phyloP scores from a whole-genome alignment of 2,113 vertebrate species.

The Dasyurus viverrinus region DNA sequence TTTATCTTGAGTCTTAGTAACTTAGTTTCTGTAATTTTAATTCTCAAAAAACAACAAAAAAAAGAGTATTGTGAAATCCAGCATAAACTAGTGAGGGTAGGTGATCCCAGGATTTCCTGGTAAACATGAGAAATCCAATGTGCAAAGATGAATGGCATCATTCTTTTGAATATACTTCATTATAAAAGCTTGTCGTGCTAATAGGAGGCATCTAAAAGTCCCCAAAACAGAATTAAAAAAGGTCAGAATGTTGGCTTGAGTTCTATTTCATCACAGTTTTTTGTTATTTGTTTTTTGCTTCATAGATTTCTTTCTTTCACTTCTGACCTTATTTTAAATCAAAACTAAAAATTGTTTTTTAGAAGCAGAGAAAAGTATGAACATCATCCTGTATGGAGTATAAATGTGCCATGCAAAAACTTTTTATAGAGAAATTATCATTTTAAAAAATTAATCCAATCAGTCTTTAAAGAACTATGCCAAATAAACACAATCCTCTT shows the following conservation, averaged over 20 bases:
- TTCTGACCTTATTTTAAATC: neutral
- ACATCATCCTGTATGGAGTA: conserved; percentile 31
- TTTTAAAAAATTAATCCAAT: conserved; percentile 51
- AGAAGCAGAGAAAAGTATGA: conserved; percentile 35
- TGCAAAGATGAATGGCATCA: conserved; percentile 25
- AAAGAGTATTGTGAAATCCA: neutral
- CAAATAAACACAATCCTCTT: conserved; percentile 56
- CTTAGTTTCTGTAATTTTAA: neutral
- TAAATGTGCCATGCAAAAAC: conserved; percentile 38
- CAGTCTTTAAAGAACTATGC: conserved; percentile 71
- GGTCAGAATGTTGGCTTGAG: conserved; percentile 1
- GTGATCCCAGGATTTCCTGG: conserved; percentile 41
- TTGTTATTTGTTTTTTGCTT: neutral
- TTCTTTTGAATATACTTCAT: conserved; percentile 30
- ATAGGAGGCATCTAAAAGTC: neutral
- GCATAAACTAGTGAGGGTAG: conserved; percentile 25
- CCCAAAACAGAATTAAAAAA: neutral
- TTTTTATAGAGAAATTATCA: conserved; percentile 67
- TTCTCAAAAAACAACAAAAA: neutral
- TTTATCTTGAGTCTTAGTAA: conserved; percentile 39
- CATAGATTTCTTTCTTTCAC: neutral
- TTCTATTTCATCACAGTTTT: conserved; percentile 27
- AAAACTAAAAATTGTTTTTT: conserved; percentile 35
- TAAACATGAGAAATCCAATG: conserved; percentile 6
- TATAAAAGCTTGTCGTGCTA: conserved; percentile 29